These are phyloP conservation scores for Villa cingulata DNA, from an alignment of 2,888 invertebrate genomes.

Conservation along the genomic window DNA sequence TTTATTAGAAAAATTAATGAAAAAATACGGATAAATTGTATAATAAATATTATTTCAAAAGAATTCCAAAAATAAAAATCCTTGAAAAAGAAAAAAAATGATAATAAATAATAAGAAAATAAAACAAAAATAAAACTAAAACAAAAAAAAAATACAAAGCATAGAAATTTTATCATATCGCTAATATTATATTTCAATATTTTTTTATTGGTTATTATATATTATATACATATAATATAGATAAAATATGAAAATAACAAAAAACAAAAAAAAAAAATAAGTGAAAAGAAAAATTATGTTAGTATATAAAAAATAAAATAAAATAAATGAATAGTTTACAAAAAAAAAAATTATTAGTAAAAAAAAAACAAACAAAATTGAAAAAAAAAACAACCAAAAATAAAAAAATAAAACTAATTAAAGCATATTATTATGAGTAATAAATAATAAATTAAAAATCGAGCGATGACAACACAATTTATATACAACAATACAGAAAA, in stretches of 20 bases:
- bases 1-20: not conserved
- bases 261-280: no score
- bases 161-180: not conserved
- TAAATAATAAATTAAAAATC: not conserved
- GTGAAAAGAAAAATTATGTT: no score
- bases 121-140: not conserved
- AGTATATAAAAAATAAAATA: not conserved
- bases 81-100: not conserved
- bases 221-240: no score
- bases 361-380: no score
- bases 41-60: not conserved
- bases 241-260: no score
- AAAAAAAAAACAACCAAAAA: not conserved
- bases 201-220: not conserved
- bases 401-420: not conserved
- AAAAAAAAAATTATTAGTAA: no score
- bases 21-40: not conserved
- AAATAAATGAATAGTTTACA: not conserved
- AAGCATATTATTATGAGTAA: not conserved
- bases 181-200: not conserved
- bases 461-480: not conserved
- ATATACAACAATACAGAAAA: not conserved
- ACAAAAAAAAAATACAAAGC: not conserved
- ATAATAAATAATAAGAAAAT: not conserved
- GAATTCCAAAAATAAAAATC: not conserved